phyloP scores from a whole-genome alignment of 2,113 vertebrate species.

The Arvicanthis niloticus region DNA sequence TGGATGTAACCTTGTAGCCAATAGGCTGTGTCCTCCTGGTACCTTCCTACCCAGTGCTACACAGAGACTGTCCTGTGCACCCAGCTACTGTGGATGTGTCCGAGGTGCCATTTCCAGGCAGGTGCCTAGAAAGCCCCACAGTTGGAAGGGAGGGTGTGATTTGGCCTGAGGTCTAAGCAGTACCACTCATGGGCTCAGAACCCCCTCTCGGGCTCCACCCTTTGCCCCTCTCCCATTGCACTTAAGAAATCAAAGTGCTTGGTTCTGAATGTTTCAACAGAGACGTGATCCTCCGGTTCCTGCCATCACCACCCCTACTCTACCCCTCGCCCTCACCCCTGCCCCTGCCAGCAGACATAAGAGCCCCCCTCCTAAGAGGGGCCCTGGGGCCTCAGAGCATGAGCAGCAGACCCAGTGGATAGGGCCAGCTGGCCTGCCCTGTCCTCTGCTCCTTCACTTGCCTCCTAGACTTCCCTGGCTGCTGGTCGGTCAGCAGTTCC shows the following conservation, averaged over 20 bases:
- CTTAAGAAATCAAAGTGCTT: constrained; percentile 88
- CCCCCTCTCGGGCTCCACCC: constrained; percentile 76
- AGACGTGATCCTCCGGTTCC: constrained; percentile 81
- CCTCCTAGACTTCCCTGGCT: background rate
- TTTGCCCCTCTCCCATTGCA: constrained; percentile 86
- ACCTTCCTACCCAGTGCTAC: background rate
- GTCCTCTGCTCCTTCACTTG: background rate
- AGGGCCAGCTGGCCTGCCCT: constrained; percentile 81
- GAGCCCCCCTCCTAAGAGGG: constrained; percentile 41
- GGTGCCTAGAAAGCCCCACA: background rate
- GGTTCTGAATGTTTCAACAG: constrained; percentile 84
- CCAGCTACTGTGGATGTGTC: constrained; percentile 7
- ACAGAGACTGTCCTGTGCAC: constrained; percentile 37
- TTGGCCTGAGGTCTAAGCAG: constrained; percentile 78
- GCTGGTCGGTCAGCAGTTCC: background rate
- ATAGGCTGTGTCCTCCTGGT: background rate
- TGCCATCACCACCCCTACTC: background rate
- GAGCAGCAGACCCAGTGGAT: constrained; percentile 65
- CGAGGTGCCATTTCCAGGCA: background rate
- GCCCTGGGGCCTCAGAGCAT: constrained; percentile 57
- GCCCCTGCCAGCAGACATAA: constrained; percentile 77
- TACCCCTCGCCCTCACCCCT: background rate
- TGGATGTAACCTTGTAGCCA: background rate
- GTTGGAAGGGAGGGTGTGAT: constrained; percentile 64
- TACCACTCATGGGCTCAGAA: constrained; percentile 87